Evolutionary conservation across 2,113 vertebrate species (phyloP).

Genomic region (Leptosomus discolor): DNA sequence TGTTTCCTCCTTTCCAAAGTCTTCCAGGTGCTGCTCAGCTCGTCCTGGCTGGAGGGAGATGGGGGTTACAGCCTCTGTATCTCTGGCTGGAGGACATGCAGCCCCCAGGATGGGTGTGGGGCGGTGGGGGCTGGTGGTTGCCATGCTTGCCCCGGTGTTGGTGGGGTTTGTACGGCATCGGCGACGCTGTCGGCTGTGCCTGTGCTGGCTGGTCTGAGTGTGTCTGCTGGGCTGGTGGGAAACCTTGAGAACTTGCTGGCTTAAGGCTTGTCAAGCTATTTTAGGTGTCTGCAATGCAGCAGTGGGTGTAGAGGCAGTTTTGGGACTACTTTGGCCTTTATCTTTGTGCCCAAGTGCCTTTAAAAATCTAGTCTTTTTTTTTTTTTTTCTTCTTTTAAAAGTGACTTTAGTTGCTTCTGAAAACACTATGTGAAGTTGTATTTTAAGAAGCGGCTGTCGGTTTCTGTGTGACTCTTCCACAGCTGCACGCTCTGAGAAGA

Average conservation of each 20-base stretch:
- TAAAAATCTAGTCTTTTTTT: not conserved
- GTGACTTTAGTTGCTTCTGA: not conserved
- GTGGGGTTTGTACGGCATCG: rapidly evolving
- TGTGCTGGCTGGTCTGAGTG: not conserved
- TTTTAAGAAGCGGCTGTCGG: too few relatives aligned
- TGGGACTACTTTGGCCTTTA: not conserved
- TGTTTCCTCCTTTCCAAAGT: not conserved
- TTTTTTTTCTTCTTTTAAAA: too few relatives aligned
- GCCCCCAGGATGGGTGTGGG: not conserved
- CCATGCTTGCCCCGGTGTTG: rapidly evolving
- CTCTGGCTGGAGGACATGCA: not conserved
- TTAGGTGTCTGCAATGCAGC: not conserved
- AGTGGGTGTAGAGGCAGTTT: not conserved
- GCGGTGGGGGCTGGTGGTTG: rapidly evolving
- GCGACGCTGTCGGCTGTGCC: not conserved
- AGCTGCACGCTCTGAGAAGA: not conserved
- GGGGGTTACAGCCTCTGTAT: not conserved
- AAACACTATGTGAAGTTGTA: not conserved
- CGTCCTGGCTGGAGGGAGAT: not conserved
- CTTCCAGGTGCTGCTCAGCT: not conserved
- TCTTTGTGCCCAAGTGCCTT: not conserved
- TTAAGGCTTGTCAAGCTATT: not conserved
- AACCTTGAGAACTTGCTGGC: not conserved
- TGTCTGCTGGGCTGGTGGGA: not conserved
- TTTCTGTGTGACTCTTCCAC: not conserved